Base-by-base conservation (phyloP, 2,888 invertebrate genomes). In the Gonocerus acuteangulatus region DNA sequence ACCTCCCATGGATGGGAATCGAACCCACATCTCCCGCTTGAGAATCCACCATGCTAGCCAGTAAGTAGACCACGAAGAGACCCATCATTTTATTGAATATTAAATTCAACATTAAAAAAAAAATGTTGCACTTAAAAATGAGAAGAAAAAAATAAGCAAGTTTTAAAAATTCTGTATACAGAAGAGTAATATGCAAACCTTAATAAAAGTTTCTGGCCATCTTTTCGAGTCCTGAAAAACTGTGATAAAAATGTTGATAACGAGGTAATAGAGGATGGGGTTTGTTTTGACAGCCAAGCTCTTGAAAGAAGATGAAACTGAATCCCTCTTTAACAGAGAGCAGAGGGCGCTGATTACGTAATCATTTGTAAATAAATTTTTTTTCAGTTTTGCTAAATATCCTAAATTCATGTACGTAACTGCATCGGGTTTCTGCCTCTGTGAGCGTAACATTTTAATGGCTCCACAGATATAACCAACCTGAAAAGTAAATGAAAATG, bases 131-230 rank as follows among this genome's bases (percentile, higher is more conserved):
- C n/a, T n/a, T n/a, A n/a, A n/a, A n/a, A n/a, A n/a, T n/a, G n/a
- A n/a, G n/a, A n/a, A n/a, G n/a, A n/a, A n/a, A n/a, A n/a, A n/a
- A n/a, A n/a, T n/a, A n/a, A n/a, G n/a, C n/a, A n/a, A n/a, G n/a
- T n/a, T n/a, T n/a, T n/a, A n/a, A n/a, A n/a, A n/a, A n/a, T n/a
- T n/a, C n/a, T n/a, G n/a, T n/a, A n/a, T n/a, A n/a, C n/a, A n/a
- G n/a, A n/a, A n/a, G n/a, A n/a, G n/a, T n/a, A n/a, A n/a, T 11
- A 47, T 44, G 51, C 69, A 68, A 71, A 89, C 89, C 81, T 89
- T 91, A 1, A 95, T 82, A 77, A 95, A 93, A 60, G 83, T 79
- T 72, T 95, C 93, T 0, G 95, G 95, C 96, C 95, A 96, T 69
- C 85, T 84, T 65, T 81, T 83, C 68, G 87, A 86, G 42, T 94